Evolutionary conservation across 2,888 invertebrate genomes (phyloP).

Genomic region (Masnerella sp.): DNA sequence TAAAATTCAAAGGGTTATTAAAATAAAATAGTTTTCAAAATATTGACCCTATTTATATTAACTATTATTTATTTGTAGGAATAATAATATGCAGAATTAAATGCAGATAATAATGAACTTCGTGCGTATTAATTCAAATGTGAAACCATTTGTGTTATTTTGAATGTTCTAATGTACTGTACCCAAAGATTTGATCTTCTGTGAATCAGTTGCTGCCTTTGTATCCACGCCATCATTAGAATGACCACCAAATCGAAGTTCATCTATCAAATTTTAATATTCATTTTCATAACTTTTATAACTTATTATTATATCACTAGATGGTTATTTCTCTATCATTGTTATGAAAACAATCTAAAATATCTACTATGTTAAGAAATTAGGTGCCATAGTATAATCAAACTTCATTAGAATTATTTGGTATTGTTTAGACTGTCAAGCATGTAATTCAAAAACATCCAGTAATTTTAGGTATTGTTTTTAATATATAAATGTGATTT

Average conservation of each 20-base stretch:
- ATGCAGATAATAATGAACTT: background rate
- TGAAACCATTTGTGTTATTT: constrained; percentile 3
- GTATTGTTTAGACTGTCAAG: too few relatives aligned
- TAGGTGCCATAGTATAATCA: constrained; percentile 22
- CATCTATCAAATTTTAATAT: constrained; percentile 51
- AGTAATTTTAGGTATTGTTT: background rate
- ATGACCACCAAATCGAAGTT: constrained; percentile 42
- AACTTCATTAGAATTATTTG: too few relatives aligned
- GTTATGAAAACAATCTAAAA: too few relatives aligned
- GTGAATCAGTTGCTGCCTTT: constrained; percentile 36
- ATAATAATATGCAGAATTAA: too few relatives aligned
- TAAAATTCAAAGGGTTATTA: too few relatives aligned
- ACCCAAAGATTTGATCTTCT: constrained; percentile 50
- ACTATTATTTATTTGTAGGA: too few relatives aligned
- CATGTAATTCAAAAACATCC: too few relatives aligned
- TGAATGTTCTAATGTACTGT: constrained; percentile 41
- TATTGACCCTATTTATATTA: too few relatives aligned
- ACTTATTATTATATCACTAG: background rate
- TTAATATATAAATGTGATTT: background rate
- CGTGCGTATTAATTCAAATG: constrained; percentile 19
- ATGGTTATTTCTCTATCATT: too few relatives aligned
- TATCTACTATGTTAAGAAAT: constrained; percentile 21
- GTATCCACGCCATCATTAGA: constrained; percentile 47
- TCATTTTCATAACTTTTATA: too few relatives aligned
- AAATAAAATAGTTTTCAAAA: too few relatives aligned